Base-by-base conservation (phyloP, 1,140 invertebrate genomes). In the Paramacrobiotus metropolitanus region DNA sequence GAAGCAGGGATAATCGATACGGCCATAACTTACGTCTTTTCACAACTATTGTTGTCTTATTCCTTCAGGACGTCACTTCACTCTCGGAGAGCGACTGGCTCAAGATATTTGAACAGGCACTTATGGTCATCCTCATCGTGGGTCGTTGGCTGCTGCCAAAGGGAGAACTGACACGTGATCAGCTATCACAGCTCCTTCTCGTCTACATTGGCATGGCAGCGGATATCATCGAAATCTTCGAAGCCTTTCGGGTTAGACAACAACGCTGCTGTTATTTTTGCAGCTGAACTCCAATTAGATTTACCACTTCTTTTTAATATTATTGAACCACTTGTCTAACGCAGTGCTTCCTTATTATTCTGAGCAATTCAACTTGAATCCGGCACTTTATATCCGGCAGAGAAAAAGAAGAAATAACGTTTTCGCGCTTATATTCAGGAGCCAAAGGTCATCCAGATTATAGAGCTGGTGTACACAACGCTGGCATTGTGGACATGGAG, bases 211-310 rank as follows among this genome's bases (percentile, higher is more conserved):
- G 77, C 44, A 90, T 87, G 1, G 88, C 88, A 0, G 88, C 87
- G 0, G 90, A 94, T 70, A 94, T 94, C 62, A 89, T 93, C 30
- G 89, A 94, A 72, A 92, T 94, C 71, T 92, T 92, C 71, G 89
- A 93, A 70, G 89, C 88, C 0, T 92, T 93, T 74, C 31, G 45
- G 45, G 21, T 55, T n/a, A 40, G 34, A 9, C n/a, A 40, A 40
- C 34, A n/a, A 40, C 34, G 9, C 9, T 40, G 34, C 34, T 40
- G 34, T 40, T n/a, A n/a, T n/a, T n/a, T n/a, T n/a, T n/a, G n/a
- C n/a, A n/a, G n/a, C n/a, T n/a, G n/a, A n/a, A n/a, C n/a, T n/a
- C n/a, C n/a, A n/a, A n/a, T n/a, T n/a, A n/a, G n/a, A n/a, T n/a
- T n/a, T n/a, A n/a, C n/a, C n/a, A n/a, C n/a, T n/a, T n/a, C n/a